phyloP scores from a whole-genome alignment of 2,797 vertebrate species.

The Anabas testudineus region DNA sequence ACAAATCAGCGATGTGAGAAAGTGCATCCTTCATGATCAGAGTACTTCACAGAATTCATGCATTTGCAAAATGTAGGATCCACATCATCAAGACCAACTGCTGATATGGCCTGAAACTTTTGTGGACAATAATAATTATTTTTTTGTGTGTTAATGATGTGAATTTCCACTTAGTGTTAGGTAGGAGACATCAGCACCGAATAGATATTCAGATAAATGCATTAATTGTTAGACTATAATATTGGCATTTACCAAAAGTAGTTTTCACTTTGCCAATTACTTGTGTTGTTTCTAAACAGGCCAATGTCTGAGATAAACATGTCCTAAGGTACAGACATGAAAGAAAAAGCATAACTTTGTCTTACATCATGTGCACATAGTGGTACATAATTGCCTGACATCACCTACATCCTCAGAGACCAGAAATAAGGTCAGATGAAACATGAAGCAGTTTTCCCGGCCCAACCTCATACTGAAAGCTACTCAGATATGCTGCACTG shows the following conservation, averaged over 20 bases:
- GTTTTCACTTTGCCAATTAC: not conserved
- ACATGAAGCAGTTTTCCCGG: conserved; percentile 41
- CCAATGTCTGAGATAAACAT: not conserved
- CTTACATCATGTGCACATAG: conserved; percentile 52
- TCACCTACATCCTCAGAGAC: conserved; percentile 46
- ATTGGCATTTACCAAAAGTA: not conserved
- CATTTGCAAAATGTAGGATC: too few relatives aligned
- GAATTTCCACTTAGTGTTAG: not conserved
- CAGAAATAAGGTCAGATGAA: conserved; percentile 65
- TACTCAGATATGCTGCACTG: conserved; percentile 34
- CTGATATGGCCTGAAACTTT: not conserved
- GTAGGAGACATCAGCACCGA: too few relatives aligned
- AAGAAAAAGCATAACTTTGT: conserved; percentile 36
- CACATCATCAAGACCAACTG: too few relatives aligned
- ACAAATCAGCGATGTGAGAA: too few relatives aligned
- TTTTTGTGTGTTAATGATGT: not conserved
- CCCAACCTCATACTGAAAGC: conserved; percentile 25
- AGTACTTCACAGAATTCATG: too few relatives aligned
- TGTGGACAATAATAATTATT: not conserved
- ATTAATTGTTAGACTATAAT: too few relatives aligned
- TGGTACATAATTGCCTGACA: conserved; percentile 51
- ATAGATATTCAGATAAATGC: too few relatives aligned
- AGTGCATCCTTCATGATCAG: too few relatives aligned
- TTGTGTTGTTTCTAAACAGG: not conserved
- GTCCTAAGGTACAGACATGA: conserved; percentile 1